Percentiles rank a stretch among this genome's conserved stretches.
These are phyloP conservation scores for Plebejus argus DNA, from an alignment of 2,888 invertebrate genomes.

Conservation along the genomic window DNA sequence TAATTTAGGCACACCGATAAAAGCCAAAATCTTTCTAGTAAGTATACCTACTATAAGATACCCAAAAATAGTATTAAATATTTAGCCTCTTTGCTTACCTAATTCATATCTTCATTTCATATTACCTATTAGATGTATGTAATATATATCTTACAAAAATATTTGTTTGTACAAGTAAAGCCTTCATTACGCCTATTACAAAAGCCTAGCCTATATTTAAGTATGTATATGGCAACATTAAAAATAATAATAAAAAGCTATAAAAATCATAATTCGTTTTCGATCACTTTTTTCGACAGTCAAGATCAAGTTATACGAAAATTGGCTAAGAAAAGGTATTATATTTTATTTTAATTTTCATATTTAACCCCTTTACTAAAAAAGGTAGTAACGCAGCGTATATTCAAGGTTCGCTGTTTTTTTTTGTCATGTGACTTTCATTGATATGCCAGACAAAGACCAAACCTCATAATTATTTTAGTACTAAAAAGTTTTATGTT, in stretches of 20 bases:
- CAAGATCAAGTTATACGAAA: background rate
- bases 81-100: constrained; percentile 26
- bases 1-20: background rate
- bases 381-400: too few species aligned
- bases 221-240: constrained; percentile 8
- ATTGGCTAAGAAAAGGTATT: background rate
- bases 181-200: background rate
- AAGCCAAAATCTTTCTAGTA: background rate
- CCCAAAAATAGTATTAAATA: background rate
- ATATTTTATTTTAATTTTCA: background rate
- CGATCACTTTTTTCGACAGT: background rate
- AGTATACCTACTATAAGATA: background rate
- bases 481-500: too few species aligned
- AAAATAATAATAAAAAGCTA: background rate
- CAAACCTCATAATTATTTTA: too few species aligned
- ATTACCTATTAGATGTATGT: background rate
- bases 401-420: too few species aligned
- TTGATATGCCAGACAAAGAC: too few species aligned
- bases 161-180: background rate
- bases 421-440: too few species aligned
- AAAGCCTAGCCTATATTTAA: background rate
- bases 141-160: background rate
- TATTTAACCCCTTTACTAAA: too few species aligned
- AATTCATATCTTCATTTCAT: background rate
- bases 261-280: constrained; percentile 2